Evolutionary conservation across 2,113 vertebrate species (phyloP).

Genomic region (Neomonachus schauinslandi): DNA sequence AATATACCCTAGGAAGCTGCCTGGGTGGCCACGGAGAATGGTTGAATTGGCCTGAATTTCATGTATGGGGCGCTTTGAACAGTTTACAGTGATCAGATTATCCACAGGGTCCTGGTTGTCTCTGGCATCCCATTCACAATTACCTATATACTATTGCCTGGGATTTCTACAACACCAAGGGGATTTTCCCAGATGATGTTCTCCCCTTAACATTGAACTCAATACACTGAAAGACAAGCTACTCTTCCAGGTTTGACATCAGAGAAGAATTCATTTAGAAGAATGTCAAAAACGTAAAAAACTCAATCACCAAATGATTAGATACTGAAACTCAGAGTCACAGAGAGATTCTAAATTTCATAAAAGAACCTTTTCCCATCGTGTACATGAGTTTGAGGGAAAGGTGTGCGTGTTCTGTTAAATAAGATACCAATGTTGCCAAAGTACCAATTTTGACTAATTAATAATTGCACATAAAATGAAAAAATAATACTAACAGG

Average conservation of each 20-base stretch:
- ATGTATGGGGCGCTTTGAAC: conserved; percentile 1
- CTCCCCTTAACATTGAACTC: conserved; percentile 24
- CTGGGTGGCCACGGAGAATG: conserved; percentile 62
- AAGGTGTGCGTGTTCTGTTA: neutral
- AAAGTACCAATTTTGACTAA: neutral
- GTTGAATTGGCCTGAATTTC: conserved; percentile 39
- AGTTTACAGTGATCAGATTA: neutral
- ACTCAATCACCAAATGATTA: conserved; percentile 54
- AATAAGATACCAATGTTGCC: neutral
- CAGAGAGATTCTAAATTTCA: conserved; percentile 40
- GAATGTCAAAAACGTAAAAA: conserved; percentile 65
- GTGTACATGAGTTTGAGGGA: neutral
- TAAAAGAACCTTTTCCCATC: neutral
- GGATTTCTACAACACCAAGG: neutral
- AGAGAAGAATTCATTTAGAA: conserved; percentile 58
- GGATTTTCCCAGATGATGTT: conserved; percentile 16
- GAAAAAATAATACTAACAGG: neutral
- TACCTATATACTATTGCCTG: neutral
- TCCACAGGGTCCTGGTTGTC: neutral
- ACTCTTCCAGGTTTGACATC: conserved; percentile 10
- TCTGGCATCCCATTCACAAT: neutral
- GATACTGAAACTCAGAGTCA: neutral
- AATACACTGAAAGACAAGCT: conserved; percentile 17
- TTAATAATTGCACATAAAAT: conserved; percentile 3
- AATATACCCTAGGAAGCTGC: conserved; percentile 20